Percentiles rank a stretch among this genome's conserved stretches.
phyloP scores from a whole-genome alignment of 2,113 vertebrate species.

The Loxodonta africana region DNA sequence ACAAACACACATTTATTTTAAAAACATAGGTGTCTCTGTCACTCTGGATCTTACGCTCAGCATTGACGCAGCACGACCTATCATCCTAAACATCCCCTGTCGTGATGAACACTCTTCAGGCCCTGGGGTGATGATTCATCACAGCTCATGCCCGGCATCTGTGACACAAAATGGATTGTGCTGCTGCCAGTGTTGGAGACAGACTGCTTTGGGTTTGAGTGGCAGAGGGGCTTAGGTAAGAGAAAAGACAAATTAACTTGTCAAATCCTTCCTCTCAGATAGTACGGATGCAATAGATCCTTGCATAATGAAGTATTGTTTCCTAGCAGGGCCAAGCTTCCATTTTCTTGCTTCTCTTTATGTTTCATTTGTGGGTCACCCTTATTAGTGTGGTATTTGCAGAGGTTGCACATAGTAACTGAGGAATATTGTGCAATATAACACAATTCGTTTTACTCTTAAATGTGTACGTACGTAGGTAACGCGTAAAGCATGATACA shows the following conservation, averaged over 20 bases:
- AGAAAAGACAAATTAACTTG: constrained; percentile 62
- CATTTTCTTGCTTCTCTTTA: constrained; percentile 38
- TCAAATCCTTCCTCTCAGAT: constrained; percentile 13
- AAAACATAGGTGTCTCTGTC: background rate
- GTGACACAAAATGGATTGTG: background rate
- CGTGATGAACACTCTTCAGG: background rate
- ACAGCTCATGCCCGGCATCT: background rate
- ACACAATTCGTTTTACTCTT: background rate
- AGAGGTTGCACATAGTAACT: background rate
- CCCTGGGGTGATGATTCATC: background rate
- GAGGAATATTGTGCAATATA: background rate
- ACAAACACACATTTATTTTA: background rate
- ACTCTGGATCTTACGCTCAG: background rate
- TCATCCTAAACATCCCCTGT: background rate
- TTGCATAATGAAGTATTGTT: constrained; percentile 41
- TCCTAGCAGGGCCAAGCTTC: background rate
- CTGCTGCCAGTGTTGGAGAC: background rate
- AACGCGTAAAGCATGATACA: background rate
- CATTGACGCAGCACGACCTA: background rate
- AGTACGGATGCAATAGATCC: constrained; percentile 22
- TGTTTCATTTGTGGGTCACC: background rate
- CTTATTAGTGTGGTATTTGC: constrained; percentile 13
- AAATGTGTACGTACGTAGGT: background rate
- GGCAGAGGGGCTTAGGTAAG: constrained; percentile 1
- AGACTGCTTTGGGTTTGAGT: background rate